Evolutionary conservation across 2,888 invertebrate genomes (phyloP).

Genomic region (Troides aeacus): DNA sequence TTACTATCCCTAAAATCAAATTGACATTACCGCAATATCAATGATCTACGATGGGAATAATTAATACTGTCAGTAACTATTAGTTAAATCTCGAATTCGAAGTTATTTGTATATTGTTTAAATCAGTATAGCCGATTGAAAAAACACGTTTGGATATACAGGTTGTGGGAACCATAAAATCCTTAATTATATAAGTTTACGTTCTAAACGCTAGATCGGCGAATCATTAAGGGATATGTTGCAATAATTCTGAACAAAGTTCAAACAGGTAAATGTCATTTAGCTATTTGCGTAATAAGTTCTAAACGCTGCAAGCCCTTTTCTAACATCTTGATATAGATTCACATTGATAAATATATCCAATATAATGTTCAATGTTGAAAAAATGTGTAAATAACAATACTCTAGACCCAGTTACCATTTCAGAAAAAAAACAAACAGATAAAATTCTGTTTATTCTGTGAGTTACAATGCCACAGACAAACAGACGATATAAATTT

Average conservation of each 20-base stretch:
- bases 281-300: conserved; percentile 25
- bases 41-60: background rate
- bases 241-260: conserved; percentile 23
- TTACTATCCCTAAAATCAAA: background rate
- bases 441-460: background rate
- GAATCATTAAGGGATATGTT: conserved; percentile 17
- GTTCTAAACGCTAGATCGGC: background rate
- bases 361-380: background rate
- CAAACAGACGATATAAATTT: too few species aligned
- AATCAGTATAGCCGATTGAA: background rate
- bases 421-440: background rate
- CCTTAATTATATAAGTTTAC: background rate
- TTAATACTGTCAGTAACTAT: background rate
- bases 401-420: background rate
- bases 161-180: background rate
- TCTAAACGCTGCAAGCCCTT: conserved; percentile 9
- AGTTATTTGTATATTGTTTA: background rate
- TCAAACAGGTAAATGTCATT: conserved; percentile 26
- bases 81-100: background rate
- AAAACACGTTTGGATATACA: too few species aligned
- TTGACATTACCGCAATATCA: background rate
- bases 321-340: conserved; percentile 1
- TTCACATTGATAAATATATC: background rate
- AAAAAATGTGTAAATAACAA: too few species aligned
- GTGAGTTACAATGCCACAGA: background rate